Evolutionary conservation across 1,140 invertebrate species (phyloP).

Genomic region (Drosophila kurseongensis): DNA sequence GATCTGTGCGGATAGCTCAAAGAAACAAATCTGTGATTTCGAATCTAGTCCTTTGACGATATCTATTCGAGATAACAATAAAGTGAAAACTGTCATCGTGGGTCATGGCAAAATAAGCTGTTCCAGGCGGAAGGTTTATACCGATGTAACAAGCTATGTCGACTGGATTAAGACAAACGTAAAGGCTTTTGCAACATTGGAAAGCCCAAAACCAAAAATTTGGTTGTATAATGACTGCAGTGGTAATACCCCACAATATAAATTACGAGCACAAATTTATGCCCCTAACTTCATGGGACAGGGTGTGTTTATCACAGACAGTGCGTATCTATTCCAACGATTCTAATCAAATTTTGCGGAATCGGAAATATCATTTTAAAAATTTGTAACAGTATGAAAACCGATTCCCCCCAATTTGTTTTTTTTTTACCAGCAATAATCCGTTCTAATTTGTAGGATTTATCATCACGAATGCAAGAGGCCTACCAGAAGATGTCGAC

Average conservation of each 20-base stretch:
- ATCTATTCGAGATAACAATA: accelerated
- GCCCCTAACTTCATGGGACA: neutral
- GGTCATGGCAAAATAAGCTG: neutral
- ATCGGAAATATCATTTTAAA: too few species aligned
- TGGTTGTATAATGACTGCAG: neutral
- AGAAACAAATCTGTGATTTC: neutral
- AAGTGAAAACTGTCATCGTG: neutral
- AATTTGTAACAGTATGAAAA: too few species aligned
- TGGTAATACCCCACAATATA: neutral
- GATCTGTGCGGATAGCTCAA: neutral
- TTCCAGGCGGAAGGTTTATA: neutral
- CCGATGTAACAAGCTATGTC: neutral
- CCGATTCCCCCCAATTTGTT: neutral
- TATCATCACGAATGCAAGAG: neutral
- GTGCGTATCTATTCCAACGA: neutral
- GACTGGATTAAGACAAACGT: neutral
- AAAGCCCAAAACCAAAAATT: too few species aligned
- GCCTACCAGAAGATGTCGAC: neutral
- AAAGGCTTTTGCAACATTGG: too few species aligned
- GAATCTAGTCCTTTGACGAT: neutral
- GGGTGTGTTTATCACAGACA: slow-evolving; percentile 2
- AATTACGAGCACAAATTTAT: neutral
- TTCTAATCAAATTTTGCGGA: neutral
- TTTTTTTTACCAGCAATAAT: too few species aligned
- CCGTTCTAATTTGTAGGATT: neutral